Evolutionary conservation across 2,113 vertebrate species (phyloP).

Genomic region (Platichthys flesus): DNA sequence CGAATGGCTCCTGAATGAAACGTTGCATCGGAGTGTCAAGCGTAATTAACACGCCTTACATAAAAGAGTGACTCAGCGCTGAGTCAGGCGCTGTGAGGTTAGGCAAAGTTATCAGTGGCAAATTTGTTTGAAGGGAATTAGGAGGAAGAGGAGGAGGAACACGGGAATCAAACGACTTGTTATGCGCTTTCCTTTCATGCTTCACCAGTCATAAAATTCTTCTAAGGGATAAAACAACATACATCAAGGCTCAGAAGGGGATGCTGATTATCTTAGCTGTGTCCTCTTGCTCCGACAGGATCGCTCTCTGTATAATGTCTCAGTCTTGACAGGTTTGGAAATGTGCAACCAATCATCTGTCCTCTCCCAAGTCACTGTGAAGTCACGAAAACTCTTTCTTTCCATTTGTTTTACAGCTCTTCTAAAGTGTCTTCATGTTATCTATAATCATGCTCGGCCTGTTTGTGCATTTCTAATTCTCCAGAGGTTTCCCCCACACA

Average conservation of each 20-base stretch:
- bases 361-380: no score
- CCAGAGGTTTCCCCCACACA: neutral
- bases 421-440: no score
- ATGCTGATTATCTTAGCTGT: neutral
- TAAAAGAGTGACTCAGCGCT: conserved; percentile 49
- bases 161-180: conserved; percentile 33
- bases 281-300: no score
- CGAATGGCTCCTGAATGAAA: conserved; percentile 12
- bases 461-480: no score
- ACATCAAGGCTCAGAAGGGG: conserved; percentile 36
- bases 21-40: conserved; percentile 27
- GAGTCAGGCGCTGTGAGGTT: conserved; percentile 29
- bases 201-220: conserved; percentile 25
- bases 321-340: neutral
- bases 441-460: no score
- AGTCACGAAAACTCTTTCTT: no score
- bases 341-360: neutral
- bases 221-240: conserved; percentile 23
- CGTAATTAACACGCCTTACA: conserved; percentile 32
- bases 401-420: no score
- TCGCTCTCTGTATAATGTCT: neutral
- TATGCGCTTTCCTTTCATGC: conserved; percentile 21
- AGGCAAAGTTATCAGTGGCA: conserved; percentile 49
- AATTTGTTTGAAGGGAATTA: conserved; percentile 40
- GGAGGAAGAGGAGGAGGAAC: conserved; percentile 18